Evolutionary conservation across 2,113 vertebrate genomes (phyloP), one percentile per base, ranked within the genome.

Genomic region (Pungitius pungitius): DNA sequence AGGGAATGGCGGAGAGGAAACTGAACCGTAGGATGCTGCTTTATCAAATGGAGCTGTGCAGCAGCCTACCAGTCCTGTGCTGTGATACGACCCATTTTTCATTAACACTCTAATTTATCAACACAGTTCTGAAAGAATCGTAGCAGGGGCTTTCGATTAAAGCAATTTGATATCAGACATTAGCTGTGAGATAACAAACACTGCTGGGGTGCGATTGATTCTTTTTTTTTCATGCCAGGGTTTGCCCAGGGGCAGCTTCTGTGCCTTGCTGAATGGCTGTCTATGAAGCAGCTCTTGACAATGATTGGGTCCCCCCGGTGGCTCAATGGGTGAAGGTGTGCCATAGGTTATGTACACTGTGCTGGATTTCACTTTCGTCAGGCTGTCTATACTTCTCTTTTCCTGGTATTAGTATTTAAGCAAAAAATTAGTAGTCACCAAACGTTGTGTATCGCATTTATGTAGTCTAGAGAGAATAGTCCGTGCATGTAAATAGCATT

Each of bases 151-250:
- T 80, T 88, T 83, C 86, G 80, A 90, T 88, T 87, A 86, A 88
- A 73, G 73, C 77, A 78, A 85, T 91, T 90, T 86, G 80, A 86
- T 85, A 78, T 80, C 73, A 88, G 76, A 78, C 84, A 87, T 91
- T 87, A 90, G 76, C 75, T 15, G 14, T 71, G 60, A 81, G 87
- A 90, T 85, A 76, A 83, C 71, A 82, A 81, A 80, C 86, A 22
- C 83, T 67, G 79, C 77, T 49, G 80, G 83, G 77, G 65, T 71
- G 77, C 37, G 33, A 77, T 83, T 78, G 83, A 86, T 71, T 86
- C 57, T 14, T 24, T 54, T 24, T 54, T 35, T 35, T 35, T 35
- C 51, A 33, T 71, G 20, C 39, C 35, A 11, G 76, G 62, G 77
- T 56, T 85, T 51, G 78, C 78, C 81, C 42, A 40, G 65, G 47